Evolutionary conservation across 23 tunicate genomes (phyloP).

Genomic region (Trididemnum nubilum): DNA sequence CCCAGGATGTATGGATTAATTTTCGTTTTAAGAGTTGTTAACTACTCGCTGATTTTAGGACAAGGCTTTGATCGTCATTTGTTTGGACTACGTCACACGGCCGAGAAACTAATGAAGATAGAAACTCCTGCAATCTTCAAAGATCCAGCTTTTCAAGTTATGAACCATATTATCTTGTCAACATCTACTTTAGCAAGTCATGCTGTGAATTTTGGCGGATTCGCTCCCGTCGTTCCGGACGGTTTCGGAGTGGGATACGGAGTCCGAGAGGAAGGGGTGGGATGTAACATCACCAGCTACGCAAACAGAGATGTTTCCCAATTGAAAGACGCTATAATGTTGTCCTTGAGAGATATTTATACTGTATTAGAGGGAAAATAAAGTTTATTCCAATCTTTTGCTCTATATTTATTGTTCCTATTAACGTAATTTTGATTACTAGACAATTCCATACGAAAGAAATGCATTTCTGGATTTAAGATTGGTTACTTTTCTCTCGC

Average conservation of each 20-base stretch:
- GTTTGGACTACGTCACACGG: constrained; percentile 75
- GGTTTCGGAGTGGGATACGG: constrained; percentile 98
- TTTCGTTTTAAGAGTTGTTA: no score
- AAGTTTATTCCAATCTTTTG: background rate
- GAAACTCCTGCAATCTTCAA: constrained; percentile 61
- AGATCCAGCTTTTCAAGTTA: constrained; percentile 58
- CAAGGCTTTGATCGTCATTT: constrained; percentile 95
- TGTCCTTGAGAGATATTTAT: constrained; percentile 67
- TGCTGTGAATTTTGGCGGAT: constrained; percentile 86
- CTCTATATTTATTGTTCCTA: background rate
- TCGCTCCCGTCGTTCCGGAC: constrained; percentile 95
- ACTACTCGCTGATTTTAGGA: no score
- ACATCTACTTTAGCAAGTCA: constrained; percentile 94
- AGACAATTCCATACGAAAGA: no score
- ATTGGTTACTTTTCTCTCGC: no score
- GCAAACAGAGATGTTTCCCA: constrained; percentile 55
- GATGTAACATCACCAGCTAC: constrained; percentile 87
- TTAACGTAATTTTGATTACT: no score
- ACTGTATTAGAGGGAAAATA: constrained; percentile 44
- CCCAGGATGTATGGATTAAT: no score
- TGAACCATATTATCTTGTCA: constrained; percentile 95
- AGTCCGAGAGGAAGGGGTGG: constrained; percentile 57
- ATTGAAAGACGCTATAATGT: constrained; percentile 59
- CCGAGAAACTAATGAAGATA: constrained; percentile 24
- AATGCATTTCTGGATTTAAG: no score